A percentile compares a stretch with the other conserved stretches of the same genome.
These are phyloP conservation scores for Invenusta paracnida DNA, from an alignment of 2,888 invertebrate species.

Conservation along the genomic window DNA sequence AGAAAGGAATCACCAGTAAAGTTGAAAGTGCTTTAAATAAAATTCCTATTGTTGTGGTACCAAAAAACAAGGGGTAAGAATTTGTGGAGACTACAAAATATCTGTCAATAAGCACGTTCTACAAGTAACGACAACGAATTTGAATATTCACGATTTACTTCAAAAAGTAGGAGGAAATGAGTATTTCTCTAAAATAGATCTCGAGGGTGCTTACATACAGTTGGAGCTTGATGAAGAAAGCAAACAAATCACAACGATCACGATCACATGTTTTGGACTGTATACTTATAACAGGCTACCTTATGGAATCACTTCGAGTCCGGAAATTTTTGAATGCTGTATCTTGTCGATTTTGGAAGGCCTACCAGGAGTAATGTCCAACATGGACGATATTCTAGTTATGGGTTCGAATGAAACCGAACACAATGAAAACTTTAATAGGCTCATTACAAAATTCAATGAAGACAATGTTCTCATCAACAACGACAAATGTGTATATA, in stretches of 20 bases:
- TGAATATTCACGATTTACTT: slow-evolving; percentile 1
- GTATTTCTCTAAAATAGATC: slow-evolving; percentile 1
- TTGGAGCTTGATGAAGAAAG: background rate
- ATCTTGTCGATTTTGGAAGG: background rate
- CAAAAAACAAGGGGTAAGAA: too few relatives aligned
- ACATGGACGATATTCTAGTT: background rate
- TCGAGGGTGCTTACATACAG: background rate
- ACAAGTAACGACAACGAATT: slow-evolving; percentile 20
- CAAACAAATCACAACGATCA: background rate
- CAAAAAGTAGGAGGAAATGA: background rate
- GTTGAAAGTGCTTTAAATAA: background rate
- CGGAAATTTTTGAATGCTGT: background rate
- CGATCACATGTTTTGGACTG: background rate
- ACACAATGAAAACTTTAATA: background rate
- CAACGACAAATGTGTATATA: background rate
- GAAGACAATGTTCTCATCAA: background rate
- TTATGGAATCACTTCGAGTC: background rate
- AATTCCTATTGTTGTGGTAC: background rate
- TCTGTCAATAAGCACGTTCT: background rate
- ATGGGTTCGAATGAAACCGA: background rate
- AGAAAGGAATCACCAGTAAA: too few relatives aligned
- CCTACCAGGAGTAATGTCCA: background rate
- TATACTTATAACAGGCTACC: background rate
- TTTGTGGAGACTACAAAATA: background rate
- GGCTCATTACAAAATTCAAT: background rate